Evolutionary conservation across 64 coral and sea anemone genomes (phyloP).

Genomic region (Montipora efflorescens): DNA sequence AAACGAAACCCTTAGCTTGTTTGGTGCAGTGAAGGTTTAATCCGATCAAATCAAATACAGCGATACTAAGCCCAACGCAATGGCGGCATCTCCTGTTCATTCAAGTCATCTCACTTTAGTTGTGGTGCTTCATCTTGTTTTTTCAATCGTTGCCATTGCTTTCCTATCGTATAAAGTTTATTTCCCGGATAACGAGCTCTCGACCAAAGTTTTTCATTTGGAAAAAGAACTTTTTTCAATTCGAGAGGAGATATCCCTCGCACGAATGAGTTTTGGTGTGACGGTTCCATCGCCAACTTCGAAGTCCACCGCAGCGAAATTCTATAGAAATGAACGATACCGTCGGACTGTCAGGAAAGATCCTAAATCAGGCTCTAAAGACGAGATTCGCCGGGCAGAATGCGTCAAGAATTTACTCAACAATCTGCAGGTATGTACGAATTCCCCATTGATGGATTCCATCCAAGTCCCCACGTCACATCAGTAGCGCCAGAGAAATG

Average conservation of each 20-base stretch:
- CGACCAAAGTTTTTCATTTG: slow-evolving; percentile 4
- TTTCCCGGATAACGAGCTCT: neutral
- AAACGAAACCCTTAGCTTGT: too few relatives aligned
- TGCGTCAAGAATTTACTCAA: neutral
- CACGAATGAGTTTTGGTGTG: neutral
- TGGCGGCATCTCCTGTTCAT: neutral
- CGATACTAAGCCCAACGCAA: neutral
- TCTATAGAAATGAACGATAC: neutral
- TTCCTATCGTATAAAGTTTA: slow-evolving; percentile 24
- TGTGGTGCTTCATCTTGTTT: slow-evolving; percentile 5
- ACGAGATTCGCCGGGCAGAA: neutral
- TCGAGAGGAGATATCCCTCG: neutral
- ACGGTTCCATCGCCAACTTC: neutral
- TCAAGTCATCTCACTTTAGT: neutral
- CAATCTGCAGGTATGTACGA: neutral
- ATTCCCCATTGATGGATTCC: too few relatives aligned
- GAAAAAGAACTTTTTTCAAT: slow-evolving; percentile 12
- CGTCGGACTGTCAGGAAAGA: neutral
- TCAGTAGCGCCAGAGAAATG: too few relatives aligned
- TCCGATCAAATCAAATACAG: neutral
- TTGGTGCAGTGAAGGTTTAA: neutral
- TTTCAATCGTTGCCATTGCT: neutral
- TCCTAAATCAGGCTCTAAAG: neutral
- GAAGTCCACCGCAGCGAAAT: neutral
- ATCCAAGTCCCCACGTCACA: too few relatives aligned